Percentiles rank a stretch among this genome's conserved stretches.
phyloP scores from a whole-genome alignment of 2,888 invertebrate species.

The Abrostola triplasia region DNA sequence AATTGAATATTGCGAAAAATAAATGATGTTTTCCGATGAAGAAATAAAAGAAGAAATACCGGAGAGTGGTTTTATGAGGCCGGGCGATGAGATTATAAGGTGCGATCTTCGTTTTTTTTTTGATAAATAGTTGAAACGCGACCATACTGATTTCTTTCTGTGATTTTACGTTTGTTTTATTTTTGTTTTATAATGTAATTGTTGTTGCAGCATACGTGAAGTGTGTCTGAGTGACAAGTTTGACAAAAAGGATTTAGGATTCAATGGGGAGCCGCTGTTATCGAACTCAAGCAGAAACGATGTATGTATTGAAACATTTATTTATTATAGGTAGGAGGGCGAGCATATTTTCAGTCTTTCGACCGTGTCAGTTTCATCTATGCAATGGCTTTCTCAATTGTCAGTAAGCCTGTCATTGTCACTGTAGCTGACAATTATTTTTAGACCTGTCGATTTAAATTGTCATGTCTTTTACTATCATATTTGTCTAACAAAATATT shows the following conservation, averaged over 20 bases:
- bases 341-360: neutral
- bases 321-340: slow-evolving; percentile 1
- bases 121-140: slow-evolving; percentile 61
- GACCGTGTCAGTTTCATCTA: slow-evolving; percentile 1
- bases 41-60: slow-evolving; percentile 84
- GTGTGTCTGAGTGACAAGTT: slow-evolving; percentile 82
- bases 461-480: neutral
- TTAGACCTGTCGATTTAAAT: neutral
- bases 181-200: slow-evolving; percentile 59
- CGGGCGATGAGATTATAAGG: slow-evolving; percentile 85
- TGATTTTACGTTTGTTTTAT: slow-evolving; percentile 51
- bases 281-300: slow-evolving; percentile 72
- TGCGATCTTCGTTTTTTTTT: slow-evolving; percentile 65
- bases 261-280: slow-evolving; percentile 70
- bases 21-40: slow-evolving; percentile 86
- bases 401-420: slow-evolving; percentile 1
- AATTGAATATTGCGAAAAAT: slow-evolving; percentile 84
- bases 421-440: neutral
- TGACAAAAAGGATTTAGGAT: slow-evolving; percentile 77
- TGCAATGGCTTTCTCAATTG: neutral
- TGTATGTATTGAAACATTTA: slow-evolving; percentile 65
- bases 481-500: neutral
- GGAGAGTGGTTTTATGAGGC: slow-evolving; percentile 78
- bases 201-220: slow-evolving; percentile 78
- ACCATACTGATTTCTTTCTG: slow-evolving; percentile 67